Conservation (phyloP, 2,888 invertebrate species). For the Aproaerema taeniolella region DNA sequence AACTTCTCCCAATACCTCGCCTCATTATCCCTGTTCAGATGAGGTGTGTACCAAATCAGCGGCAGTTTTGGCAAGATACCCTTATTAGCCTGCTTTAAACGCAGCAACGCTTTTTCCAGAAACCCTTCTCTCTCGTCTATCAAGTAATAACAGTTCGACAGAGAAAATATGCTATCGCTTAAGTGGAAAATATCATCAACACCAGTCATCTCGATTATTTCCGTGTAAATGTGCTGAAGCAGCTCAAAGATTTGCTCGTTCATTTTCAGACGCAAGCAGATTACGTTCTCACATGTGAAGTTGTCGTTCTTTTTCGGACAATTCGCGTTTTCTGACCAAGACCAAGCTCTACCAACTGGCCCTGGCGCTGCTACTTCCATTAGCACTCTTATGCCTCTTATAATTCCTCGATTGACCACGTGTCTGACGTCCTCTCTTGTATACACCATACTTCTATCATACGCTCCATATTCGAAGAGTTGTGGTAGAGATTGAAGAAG, state of each 20-base stretch:
- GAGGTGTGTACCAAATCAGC: constrained; percentile 83
- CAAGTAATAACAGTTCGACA: constrained; percentile 81
- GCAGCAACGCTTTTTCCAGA: constrained; percentile 79
- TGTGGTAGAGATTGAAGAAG: constrained; percentile 83
- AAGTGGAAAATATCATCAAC: constrained; percentile 87
- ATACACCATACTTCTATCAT: constrained; percentile 84
- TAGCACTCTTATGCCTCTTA: constrained; percentile 88
- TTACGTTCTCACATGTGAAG: constrained; percentile 81
- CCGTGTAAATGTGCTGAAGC: constrained; percentile 82
- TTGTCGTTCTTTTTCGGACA: constrained; percentile 38
- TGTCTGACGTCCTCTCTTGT: constrained; percentile 81
- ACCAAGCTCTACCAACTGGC: constrained; percentile 90
- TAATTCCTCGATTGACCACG: constrained; percentile 84
- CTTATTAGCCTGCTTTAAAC: constrained; percentile 77
- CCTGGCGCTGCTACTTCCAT: constrained; percentile 93
- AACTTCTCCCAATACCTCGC: constrained; percentile 59
- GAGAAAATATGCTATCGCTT: constrained; percentile 85
- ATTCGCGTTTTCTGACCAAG: constrained; percentile 81
- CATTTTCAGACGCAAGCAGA: constrained; percentile 86
- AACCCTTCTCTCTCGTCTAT: constrained; percentile 85
- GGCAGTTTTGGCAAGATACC: constrained; percentile 75
- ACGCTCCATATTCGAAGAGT: constrained; percentile 88
- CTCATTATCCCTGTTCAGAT: constrained; percentile 69
- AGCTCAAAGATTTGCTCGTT: constrained; percentile 82
- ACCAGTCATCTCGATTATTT: constrained; percentile 82